Conservation (phyloP, 37 sponge, comb jelly and placozoan genomes). For the Ianthella basta region DNA sequence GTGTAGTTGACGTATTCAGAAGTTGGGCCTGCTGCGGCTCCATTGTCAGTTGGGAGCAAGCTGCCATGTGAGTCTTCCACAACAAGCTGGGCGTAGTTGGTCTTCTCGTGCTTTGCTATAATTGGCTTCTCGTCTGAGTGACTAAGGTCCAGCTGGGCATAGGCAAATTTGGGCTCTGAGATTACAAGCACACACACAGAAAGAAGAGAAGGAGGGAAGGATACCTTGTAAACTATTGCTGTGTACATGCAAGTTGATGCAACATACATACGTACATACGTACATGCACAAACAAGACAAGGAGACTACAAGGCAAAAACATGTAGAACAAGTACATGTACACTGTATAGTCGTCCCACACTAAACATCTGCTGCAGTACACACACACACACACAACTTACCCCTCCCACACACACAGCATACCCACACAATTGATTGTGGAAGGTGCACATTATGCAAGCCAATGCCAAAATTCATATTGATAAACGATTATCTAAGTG, state of each 20-base stretch:
- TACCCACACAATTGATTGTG: too few relatives aligned
- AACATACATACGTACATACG: slow-evolving; percentile 15
- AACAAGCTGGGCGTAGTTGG: background rate
- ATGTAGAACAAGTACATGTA: background rate
- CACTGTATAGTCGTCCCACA: too few relatives aligned
- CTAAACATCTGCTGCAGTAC: too few relatives aligned
- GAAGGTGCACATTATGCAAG: too few relatives aligned
- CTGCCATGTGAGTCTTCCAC: background rate
- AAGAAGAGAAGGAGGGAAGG: background rate
- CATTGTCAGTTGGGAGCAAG: background rate
- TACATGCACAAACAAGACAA: background rate
- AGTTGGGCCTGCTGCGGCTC: background rate
- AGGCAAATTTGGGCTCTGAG: background rate
- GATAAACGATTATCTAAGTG: too few relatives aligned
- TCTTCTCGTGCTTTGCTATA: background rate
- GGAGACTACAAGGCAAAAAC: background rate
- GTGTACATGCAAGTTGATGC: background rate
- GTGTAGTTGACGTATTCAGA: slow-evolving; percentile 24
- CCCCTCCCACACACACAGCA: too few relatives aligned
- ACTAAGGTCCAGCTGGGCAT: slow-evolving; percentile 5
- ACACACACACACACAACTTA: too few relatives aligned
- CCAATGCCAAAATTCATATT: too few relatives aligned
- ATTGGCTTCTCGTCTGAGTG: background rate
- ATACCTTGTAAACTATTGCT: background rate
- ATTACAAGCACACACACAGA: background rate